Conservation (phyloP, 1,140 invertebrate species). For the Neomicropteryx cornuta region DNA sequence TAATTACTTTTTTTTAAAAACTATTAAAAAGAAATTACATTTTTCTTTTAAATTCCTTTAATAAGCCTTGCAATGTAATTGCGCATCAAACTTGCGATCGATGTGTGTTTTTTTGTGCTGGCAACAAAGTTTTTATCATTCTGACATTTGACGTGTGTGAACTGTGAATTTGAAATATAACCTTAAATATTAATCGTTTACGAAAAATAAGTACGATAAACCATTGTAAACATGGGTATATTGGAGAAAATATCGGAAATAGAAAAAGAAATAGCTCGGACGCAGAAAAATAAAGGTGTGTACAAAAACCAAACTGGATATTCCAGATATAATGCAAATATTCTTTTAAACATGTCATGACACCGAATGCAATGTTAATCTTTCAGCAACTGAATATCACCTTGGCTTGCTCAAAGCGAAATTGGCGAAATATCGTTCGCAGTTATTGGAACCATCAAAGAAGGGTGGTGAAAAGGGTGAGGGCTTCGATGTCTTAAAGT, state of each 20-base stretch:
- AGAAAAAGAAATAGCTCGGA: constrained; percentile 94
- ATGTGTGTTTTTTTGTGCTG: no score
- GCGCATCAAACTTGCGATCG: no score
- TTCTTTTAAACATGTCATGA: background rate
- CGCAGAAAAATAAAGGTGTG: constrained; percentile 98
- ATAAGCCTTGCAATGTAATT: no score
- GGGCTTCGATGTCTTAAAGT: constrained; percentile 99
- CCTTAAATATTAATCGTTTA: no score
- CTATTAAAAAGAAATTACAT: no score
- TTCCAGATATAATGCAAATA: constrained; percentile 2
- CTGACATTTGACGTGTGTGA: no score
- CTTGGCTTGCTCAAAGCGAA: constrained; percentile 97
- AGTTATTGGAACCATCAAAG: constrained; percentile 90
- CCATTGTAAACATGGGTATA: constrained; percentile 91
- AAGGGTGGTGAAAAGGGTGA: constrained; percentile 95
- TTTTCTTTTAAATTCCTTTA: no score
- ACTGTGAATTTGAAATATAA: no score
- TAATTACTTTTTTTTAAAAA: no score
- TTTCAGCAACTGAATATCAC: constrained; percentile 96
- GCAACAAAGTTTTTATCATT: no score
- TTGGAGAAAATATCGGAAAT: constrained; percentile 97
- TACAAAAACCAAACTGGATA: constrained; percentile 5
- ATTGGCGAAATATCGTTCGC: constrained; percentile 93
- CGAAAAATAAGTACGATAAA: no score
- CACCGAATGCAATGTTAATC: constrained; percentile 2